Evolutionary conservation across 2,888 invertebrate genomes (phyloP).

Genomic region (Machimus atricapillus): DNA sequence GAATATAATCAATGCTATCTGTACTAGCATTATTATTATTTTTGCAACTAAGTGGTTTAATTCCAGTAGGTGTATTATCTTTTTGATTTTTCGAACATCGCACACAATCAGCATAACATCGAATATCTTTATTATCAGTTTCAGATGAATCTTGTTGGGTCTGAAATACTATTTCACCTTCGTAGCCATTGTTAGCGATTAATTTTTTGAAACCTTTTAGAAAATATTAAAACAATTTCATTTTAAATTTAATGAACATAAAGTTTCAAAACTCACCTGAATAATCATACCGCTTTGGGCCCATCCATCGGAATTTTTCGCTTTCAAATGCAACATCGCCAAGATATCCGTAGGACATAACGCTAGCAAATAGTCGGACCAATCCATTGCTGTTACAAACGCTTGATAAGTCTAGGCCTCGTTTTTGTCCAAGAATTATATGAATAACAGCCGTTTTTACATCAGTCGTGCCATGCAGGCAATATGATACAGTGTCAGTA

Average conservation of each 20-base stretch:
- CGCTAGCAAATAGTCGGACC: conserved; percentile 75
- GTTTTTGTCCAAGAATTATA: conserved; percentile 77
- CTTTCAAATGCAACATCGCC: conserved; percentile 83
- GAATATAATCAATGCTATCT: conserved; percentile 39
- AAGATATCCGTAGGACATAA: conserved; percentile 84
- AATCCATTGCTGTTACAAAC: conserved; percentile 69
- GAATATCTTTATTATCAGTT: conserved; percentile 1
- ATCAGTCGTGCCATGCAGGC: conserved; percentile 81
- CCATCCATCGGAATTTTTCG: conserved; percentile 85
- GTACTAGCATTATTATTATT: neutral
- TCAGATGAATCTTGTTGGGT: neutral
- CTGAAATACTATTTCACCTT: conserved; percentile 68
- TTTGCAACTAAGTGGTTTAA: neutral
- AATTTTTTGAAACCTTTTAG: conserved; percentile 69
- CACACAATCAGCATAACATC: conserved; percentile 46
- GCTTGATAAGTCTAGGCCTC: conserved; percentile 79
- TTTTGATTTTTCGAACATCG: conserved; percentile 39
- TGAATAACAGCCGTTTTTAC: conserved; percentile 81
- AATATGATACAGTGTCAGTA: conserved; percentile 80
- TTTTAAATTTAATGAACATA: neutral
- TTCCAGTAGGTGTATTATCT: neutral
- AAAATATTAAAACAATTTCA: neutral
- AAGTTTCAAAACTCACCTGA: conserved; percentile 65
- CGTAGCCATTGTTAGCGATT: conserved; percentile 69
- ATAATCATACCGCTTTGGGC: conserved; percentile 82